A percentile compares a stretch with the other conserved stretches of the same genome.
Evolutionary conservation across 2,113 vertebrate genomes (phyloP).

Genomic region (Perccottus glenii): DNA sequence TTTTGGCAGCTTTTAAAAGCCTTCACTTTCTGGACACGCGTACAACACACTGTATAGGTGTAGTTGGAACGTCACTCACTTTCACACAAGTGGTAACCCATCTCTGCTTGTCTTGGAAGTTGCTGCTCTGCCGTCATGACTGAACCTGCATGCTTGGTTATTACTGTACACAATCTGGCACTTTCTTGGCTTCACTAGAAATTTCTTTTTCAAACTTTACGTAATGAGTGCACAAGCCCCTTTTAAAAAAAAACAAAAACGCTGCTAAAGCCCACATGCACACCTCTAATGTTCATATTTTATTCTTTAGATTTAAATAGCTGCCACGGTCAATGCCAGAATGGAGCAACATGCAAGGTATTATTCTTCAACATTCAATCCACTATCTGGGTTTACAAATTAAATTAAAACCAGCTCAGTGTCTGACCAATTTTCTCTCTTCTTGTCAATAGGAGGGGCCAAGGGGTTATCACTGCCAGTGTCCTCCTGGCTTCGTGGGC

Average conservation of each 20-base stretch:
- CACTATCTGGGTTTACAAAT: neutral
- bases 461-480: constrained; percentile 85
- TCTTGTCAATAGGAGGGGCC: constrained; percentile 54
- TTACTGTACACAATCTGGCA: constrained; percentile 5
- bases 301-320: constrained; percentile 80
- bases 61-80: constrained; percentile 34
- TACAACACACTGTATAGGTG: constrained; percentile 4
- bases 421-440: neutral
- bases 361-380: neutral
- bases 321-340: constrained; percentile 90
- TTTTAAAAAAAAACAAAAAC: neutral
- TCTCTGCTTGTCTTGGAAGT: constrained; percentile 29
- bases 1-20: constrained; percentile 24
- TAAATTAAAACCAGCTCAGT: neutral
- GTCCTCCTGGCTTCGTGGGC: constrained; percentile 85
- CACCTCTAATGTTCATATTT: neutral
- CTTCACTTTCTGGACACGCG: constrained; percentile 42
- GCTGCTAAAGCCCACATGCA: neutral
- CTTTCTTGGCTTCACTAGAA: constrained; percentile 31
- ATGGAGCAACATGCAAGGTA: constrained; percentile 94
- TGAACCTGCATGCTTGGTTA: constrained; percentile 50
- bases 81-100: constrained; percentile 49
- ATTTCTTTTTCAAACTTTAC: constrained; percentile 46
- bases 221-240: constrained; percentile 30
- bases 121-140: constrained; percentile 28